Evolutionary conservation across 2,113 vertebrate genomes (phyloP).

Genomic region (Crotalus helleri): DNA sequence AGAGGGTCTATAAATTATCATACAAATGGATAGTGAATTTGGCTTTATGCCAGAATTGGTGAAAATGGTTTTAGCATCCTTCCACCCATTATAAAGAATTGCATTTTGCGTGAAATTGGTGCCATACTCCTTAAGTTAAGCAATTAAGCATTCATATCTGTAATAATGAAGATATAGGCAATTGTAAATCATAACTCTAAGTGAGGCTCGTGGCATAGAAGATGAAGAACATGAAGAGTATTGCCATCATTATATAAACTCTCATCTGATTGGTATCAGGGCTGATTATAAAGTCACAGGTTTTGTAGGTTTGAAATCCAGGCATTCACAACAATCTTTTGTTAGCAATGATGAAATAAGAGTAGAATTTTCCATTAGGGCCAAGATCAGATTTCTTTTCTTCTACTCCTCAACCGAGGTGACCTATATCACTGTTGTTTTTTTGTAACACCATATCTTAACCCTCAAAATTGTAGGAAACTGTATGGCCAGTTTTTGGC

Average conservation of each 20-base stretch:
- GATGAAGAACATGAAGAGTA: neutral
- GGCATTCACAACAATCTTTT: neutral
- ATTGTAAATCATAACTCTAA: neutral
- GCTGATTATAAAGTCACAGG: neutral
- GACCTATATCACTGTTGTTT: neutral
- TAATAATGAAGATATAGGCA: neutral
- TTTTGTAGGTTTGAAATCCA: neutral
- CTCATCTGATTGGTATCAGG: neutral
- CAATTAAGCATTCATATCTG: neutral
- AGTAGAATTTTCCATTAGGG: neutral
- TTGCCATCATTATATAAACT: neutral
- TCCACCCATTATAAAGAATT: neutral
- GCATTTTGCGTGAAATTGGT: neutral
- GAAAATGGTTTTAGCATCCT: neutral
- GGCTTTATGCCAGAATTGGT: neutral
- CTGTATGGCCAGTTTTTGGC: neutral
- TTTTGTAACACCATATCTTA: neutral
- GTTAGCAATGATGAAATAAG: neutral
- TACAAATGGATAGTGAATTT: slow-evolving; percentile 1
- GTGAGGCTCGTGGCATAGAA: neutral
- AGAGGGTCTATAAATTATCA: neutral
- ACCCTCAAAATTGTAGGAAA: neutral
- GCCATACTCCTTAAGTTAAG: neutral
- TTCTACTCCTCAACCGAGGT: neutral
- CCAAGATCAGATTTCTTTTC: neutral